These are phyloP conservation scores for Mesodorylaimus sp. DNA, from an alignment of 2,888 invertebrate species.

Conservation along the genomic window DNA sequence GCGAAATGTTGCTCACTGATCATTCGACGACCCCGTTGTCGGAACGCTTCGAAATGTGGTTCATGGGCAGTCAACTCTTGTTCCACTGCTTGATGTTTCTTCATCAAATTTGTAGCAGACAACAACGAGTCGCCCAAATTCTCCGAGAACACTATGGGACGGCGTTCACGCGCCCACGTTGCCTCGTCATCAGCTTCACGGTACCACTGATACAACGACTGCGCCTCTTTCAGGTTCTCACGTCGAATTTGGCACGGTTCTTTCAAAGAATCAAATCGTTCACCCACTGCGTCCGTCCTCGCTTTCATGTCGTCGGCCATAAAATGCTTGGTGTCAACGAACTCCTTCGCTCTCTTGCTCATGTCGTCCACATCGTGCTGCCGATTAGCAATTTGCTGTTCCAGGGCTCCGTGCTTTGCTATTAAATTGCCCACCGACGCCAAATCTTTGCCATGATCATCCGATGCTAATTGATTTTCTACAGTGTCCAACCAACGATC, in stretches of 20 bases:
- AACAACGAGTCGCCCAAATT: conserved; percentile 48
- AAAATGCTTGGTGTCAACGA: conserved; percentile 63
- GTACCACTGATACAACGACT: conserved; percentile 65
- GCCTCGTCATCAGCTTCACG: conserved; percentile 80
- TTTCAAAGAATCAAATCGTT: conserved; percentile 54
- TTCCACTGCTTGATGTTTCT: conserved; percentile 78
- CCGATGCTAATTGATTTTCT: conserved; percentile 53
- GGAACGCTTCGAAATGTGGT: conserved; percentile 54
- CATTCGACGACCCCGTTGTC: conserved; percentile 56
- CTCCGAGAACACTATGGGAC: conserved; percentile 43
- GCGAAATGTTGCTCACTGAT: conserved; percentile 69
- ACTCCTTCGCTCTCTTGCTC: conserved; percentile 24
- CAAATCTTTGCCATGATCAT: conserved; percentile 68
- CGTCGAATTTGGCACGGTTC: conserved; percentile 75
- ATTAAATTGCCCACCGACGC: conserved; percentile 60
- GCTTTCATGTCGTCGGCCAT: conserved; percentile 66
- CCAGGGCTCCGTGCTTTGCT: conserved; percentile 38
- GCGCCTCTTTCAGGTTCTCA: conserved; percentile 77
- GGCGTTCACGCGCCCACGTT: conserved; percentile 76
- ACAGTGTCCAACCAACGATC: conserved; percentile 78
- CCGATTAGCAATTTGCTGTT: conserved; percentile 20
- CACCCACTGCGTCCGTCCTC: conserved; percentile 48
- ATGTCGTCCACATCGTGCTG: not conserved
- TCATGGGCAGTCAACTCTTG: conserved; percentile 71
- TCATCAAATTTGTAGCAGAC: conserved; percentile 68